Evolutionary conservation across 2,888 invertebrate species (phyloP).

Genomic region (Barypeithes pellucidus): DNA sequence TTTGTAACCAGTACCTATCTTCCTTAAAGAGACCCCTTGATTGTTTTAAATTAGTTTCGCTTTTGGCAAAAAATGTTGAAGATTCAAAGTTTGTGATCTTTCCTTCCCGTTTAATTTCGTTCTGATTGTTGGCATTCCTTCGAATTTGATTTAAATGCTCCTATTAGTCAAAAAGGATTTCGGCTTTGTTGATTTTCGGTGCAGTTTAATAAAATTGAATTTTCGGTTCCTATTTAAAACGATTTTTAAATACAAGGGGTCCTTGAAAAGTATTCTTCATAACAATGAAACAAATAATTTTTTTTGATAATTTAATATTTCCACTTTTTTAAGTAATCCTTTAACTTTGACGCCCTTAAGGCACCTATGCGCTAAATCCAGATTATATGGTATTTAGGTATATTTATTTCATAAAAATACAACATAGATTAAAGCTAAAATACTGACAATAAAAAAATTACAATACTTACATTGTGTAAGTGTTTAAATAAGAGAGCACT

Average conservation of each 20-base stretch:
- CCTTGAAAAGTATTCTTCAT: too few relatives aligned
- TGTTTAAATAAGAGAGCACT: too few relatives aligned
- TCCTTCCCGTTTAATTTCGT: constrained; percentile 28
- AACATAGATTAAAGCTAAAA: too few relatives aligned
- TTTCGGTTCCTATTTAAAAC: constrained; percentile 4
- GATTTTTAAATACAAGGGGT: background rate
- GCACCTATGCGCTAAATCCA: too few relatives aligned
- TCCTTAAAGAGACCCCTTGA: constrained; percentile 33
- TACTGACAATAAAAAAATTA: too few relatives aligned
- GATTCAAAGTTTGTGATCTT: constrained; percentile 43
- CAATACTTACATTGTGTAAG: too few relatives aligned
- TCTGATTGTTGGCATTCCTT: constrained; percentile 35
- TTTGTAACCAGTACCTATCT: constrained; percentile 21
- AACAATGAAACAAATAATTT: too few relatives aligned
- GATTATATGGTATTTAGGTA: too few relatives aligned
- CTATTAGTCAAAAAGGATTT: constrained; percentile 26
- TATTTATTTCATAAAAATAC: too few relatives aligned
- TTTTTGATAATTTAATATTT: too few relatives aligned
- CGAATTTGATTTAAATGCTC: constrained; percentile 28
- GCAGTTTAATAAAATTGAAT: constrained; percentile 1
- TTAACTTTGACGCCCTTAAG: too few relatives aligned
- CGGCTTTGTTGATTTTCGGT: background rate
- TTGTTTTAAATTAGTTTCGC: constrained; percentile 52
- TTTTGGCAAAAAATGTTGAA: constrained; percentile 43
- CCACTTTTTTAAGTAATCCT: too few relatives aligned